These are phyloP conservation scores for Pinctada fucata DNA, from an alignment of 2,888 invertebrate genomes.

Conservation along the genomic window DNA sequence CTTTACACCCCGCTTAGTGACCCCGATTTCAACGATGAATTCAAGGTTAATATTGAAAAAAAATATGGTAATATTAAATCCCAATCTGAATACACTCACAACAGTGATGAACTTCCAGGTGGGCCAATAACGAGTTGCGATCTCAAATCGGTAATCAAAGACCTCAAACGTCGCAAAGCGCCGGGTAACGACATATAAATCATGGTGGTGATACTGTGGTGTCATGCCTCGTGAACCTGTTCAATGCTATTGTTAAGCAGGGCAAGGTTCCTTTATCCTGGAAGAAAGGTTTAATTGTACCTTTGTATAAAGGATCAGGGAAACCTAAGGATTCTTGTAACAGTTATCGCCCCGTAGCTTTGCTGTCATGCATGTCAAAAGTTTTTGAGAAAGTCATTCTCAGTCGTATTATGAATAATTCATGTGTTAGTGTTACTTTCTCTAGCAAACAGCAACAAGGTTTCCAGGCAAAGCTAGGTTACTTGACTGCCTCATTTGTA, in stretches of 20 bases:
- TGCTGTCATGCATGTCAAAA: conserved; percentile 4
- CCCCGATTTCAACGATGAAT: neutral
- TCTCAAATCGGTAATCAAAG: neutral
- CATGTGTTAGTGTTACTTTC: neutral
- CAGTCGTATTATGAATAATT: neutral
- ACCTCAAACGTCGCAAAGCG: conserved; percentile 5
- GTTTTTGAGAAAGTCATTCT: conserved; percentile 5
- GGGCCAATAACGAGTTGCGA: neutral
- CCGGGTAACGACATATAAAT: neutral
- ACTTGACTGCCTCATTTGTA: conserved; percentile 22
- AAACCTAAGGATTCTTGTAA: conserved; percentile 6
- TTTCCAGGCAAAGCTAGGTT: conserved; percentile 2
- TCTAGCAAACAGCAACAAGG: conserved; percentile 7
- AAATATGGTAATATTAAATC: no score
- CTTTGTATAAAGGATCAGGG: neutral
- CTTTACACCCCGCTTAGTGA: neutral
- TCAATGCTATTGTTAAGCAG: neutral
- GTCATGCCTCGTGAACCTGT: neutral
- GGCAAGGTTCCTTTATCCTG: neutral
- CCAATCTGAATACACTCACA: neutral
- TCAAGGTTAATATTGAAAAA: neutral
- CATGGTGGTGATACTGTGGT: neutral
- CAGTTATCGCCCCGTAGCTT: conserved; percentile 9
- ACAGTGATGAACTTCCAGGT: neutral
- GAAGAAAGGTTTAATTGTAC: neutral